A percentile compares a stretch with the other conserved stretches of the same genome.
phyloP scores from a whole-genome alignment of 2,797 vertebrate genomes.

The Gallinago stenura region DNA sequence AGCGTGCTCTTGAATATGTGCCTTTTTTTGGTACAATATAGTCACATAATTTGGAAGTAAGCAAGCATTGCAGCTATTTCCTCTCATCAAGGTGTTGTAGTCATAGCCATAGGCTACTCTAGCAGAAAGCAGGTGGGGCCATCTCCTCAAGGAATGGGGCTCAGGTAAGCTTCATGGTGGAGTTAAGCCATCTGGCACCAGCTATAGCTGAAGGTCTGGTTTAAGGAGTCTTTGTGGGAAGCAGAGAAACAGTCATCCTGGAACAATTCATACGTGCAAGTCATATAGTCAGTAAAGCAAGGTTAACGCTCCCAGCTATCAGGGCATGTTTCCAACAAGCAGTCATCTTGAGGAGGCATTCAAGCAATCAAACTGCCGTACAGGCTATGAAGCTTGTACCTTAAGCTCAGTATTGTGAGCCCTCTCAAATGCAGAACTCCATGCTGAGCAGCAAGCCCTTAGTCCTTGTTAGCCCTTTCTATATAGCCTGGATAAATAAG shows the following conservation, averaged over 20 bases:
- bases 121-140: neutral
- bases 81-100: neutral
- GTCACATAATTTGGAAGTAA: neutral
- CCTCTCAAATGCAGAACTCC: neutral
- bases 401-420: neutral
- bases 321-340: neutral
- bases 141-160: neutral
- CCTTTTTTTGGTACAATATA: neutral
- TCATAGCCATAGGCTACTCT: neutral
- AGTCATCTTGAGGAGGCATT: neutral
- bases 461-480: neutral
- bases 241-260: neutral
- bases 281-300: neutral
- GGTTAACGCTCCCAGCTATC: neutral
- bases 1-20: accelerated
- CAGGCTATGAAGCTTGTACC: neutral
- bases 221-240: neutral
- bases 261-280: neutral
- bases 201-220: neutral
- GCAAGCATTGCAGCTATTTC: neutral
- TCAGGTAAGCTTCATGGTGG: neutral
- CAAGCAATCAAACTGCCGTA: neutral
- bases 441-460: neutral
- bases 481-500: neutral
- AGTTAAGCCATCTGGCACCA: neutral